Evolutionary conservation across 2,888 invertebrate genomes (phyloP).

Genomic region (Phyllotreta striolata): DNA sequence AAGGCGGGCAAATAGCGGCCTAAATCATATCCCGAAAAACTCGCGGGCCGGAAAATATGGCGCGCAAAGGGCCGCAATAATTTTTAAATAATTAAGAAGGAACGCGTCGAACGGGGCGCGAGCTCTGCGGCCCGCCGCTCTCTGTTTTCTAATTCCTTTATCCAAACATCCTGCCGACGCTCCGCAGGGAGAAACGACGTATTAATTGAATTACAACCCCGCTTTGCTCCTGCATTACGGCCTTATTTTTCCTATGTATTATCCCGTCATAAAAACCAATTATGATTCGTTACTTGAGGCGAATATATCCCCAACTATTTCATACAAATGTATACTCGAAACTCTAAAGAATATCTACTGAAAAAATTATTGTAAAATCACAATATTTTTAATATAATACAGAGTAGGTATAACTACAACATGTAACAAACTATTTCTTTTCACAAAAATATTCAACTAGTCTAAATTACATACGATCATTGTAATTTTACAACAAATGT

Average conservation of each 20-base stretch:
- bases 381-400: too few relatives aligned
- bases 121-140: slow-evolving; percentile 43
- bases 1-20: slow-evolving; percentile 27
- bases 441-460: too few relatives aligned
- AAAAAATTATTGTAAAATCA: too few relatives aligned
- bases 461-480: too few relatives aligned
- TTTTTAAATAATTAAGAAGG: slow-evolving; percentile 53
- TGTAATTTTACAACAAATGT: too few relatives aligned
- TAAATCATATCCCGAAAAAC: slow-evolving; percentile 22
- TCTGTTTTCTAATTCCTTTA: slow-evolving; percentile 55
- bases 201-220: slow-evolving; percentile 53
- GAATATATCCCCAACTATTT: not conserved
- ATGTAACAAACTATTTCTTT: too few relatives aligned
- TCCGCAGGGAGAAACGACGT: slow-evolving; percentile 39
- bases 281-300: slow-evolving; percentile 31
- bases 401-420: too few relatives aligned
- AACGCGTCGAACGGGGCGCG: slow-evolving; percentile 40
- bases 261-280: slow-evolving; percentile 50
- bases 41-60: slow-evolving; percentile 27
- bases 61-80: slow-evolving; percentile 44
- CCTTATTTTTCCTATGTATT: slow-evolving; percentile 42
- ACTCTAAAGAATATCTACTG: too few relatives aligned
- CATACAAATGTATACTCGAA: too few relatives aligned
- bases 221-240: slow-evolving; percentile 33
- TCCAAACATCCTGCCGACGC: slow-evolving; percentile 51